Percentiles rank a stretch among this genome's conserved stretches.
Conservation (phyloP, 2,113 vertebrate genomes). For the Indicator maculatus region DNA sequence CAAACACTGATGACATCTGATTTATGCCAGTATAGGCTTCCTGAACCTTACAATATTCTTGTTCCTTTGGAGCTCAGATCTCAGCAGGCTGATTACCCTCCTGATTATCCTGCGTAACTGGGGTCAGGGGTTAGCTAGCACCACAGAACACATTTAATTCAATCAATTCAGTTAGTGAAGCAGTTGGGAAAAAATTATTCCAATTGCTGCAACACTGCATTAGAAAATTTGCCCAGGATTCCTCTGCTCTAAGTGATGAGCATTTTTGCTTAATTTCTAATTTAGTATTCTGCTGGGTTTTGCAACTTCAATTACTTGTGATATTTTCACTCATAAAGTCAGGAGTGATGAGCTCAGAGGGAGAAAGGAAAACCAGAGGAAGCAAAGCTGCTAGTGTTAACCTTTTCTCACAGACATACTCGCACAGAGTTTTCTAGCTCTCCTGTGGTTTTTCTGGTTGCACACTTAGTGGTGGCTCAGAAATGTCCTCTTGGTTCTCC, state of each 20-base stretch:
- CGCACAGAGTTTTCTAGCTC: not conserved
- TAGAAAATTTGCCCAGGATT: slow-evolving; percentile 45
- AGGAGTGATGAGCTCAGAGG: not conserved
- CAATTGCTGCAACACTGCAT: slow-evolving; percentile 9
- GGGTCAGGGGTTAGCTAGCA: slow-evolving; percentile 58
- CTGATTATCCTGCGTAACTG: slow-evolving; percentile 64
- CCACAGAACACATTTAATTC: slow-evolving; percentile 68
- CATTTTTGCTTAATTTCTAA: slow-evolving; percentile 64
- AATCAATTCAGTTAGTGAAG: slow-evolving; percentile 66
- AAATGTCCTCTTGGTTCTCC: not conserved
- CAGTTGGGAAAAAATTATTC: slow-evolving; percentile 1
- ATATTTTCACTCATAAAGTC: slow-evolving; percentile 44
- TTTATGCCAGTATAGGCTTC: slow-evolving; percentile 46
- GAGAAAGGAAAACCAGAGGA: not conserved
- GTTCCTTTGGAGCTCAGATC: slow-evolving; percentile 32
- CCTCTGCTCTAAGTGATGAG: slow-evolving; percentile 5
- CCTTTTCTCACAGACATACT: not conserved
- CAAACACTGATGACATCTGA: slow-evolving; percentile 35
- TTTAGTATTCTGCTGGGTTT: slow-evolving; percentile 53
- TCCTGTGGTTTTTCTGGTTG: not conserved
- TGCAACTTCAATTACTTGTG: slow-evolving; percentile 47
- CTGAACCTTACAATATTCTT: slow-evolving; percentile 32
- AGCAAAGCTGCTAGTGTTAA: not conserved
- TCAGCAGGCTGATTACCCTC: slow-evolving; percentile 63
- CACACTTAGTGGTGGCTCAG: not conserved